Percentiles rank a stretch among this genome's conserved stretches.
phyloP scores from a whole-genome alignment of 2,888 invertebrate species.

The Nasonia oneida region DNA sequence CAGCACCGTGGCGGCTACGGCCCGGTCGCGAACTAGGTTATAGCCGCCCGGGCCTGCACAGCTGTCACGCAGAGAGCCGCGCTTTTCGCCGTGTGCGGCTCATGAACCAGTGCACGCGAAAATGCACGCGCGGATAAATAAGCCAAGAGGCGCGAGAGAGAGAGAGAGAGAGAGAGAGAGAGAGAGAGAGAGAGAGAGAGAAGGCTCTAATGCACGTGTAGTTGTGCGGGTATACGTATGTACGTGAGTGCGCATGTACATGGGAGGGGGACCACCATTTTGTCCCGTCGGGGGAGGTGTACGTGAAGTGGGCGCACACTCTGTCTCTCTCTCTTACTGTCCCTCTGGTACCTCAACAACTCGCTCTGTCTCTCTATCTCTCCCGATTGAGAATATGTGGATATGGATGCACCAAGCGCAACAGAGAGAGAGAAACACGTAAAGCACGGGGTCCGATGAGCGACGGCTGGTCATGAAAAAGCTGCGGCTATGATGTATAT shows the following conservation, averaged over 20 bases:
- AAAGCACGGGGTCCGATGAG: not conserved
- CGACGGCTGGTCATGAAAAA: not conserved
- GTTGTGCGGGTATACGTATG: constrained; percentile 27
- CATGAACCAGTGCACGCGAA: not conserved
- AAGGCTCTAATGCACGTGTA: constrained; percentile 9
- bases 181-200: constrained; percentile 18
- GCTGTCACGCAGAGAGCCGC: constrained; percentile 13
- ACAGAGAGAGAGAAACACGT: not conserved
- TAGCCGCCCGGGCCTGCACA: not conserved
- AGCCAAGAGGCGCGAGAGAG: not conserved
- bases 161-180: constrained; percentile 23
- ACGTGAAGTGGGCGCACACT: constrained; percentile 75
- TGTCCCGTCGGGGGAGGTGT: constrained; percentile 79
- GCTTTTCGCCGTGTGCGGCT: constrained; percentile 18
- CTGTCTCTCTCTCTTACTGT: constrained; percentile 25
- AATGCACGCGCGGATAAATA: constrained; percentile 12
- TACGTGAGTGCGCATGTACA: not conserved
- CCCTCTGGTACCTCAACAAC: constrained; percentile 68
- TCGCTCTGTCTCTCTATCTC: not conserved
- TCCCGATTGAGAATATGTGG: not conserved
- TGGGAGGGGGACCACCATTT: constrained; percentile 79
- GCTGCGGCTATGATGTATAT: not conserved
- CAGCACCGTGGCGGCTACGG: not conserved
- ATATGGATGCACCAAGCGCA: not conserved
- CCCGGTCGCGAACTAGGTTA: constrained; percentile 38